These are phyloP conservation scores for Epinephelus coioides DNA, from an alignment of 2,797 vertebrate genomes.

Conservation along the genomic window DNA sequence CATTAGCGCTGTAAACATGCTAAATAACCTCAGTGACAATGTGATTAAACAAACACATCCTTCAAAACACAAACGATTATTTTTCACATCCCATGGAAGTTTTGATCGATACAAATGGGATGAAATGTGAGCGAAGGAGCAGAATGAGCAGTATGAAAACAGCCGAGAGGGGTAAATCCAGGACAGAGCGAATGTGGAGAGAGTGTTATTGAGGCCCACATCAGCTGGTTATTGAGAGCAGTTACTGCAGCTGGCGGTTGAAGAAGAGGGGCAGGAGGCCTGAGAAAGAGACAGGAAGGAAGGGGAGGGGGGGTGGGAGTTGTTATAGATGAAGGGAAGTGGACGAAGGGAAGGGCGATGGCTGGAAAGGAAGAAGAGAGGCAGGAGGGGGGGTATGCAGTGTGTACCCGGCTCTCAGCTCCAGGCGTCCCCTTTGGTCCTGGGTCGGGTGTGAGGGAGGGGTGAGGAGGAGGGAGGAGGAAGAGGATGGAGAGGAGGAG, in stretches of 20 bases:
- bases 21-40: conserved; percentile 9
- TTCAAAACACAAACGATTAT: conserved; percentile 9
- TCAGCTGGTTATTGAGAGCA: conserved; percentile 52
- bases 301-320: conserved; percentile 40
- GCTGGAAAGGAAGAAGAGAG: conserved; percentile 50
- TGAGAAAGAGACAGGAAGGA: conserved; percentile 70
- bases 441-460: conserved; percentile 79
- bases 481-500: conserved; percentile 60
- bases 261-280: conserved; percentile 39
- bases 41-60: conserved; percentile 31
- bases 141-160: conserved; percentile 45
- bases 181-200: conserved; percentile 54
- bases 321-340: conserved; percentile 81
- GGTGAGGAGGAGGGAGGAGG: conserved; percentile 65
- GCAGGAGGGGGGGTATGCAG: conserved; percentile 57
- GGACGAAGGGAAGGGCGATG: conserved; percentile 70
- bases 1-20: conserved; percentile 40
- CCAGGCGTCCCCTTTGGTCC: conserved; percentile 87
- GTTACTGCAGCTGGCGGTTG: conserved; percentile 70
- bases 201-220: conserved; percentile 66
- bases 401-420: conserved; percentile 88
- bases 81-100: conserved; percentile 33
- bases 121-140: conserved; percentile 24
- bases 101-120: conserved; percentile 8
- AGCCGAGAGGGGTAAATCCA: conserved; percentile 64